Evolutionary conservation across 2,113 vertebrate genomes (phyloP), one percentile per base, ranked within the genome.

Genomic region (Calonectris borealis): DNA sequence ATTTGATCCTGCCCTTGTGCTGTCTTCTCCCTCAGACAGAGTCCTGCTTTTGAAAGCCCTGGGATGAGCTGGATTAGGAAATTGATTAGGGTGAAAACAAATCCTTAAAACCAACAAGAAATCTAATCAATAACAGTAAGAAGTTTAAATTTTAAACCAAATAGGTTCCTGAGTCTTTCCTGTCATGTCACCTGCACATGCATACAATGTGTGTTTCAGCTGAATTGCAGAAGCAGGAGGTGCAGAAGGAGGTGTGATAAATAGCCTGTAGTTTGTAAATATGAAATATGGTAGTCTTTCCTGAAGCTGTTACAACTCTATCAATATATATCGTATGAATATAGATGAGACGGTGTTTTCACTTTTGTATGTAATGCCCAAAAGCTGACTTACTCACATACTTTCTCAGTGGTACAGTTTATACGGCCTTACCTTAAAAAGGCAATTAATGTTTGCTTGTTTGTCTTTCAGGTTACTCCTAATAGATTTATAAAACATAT

Each of bases 131-230:
- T 58, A 49, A 32, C 27, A 70, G 7, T 57, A 52, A 72, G 32
- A 68, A 68, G 51, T 52, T 84, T 72, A 55, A 21, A 51, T 75
- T 85, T 79, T 75, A 76, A 87, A 27, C n/a, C 32, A 64, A 25
- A 44, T 2, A 3, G 1, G 5, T 38, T 96, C 31, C 20, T 16
- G 7, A 42, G 42, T 58, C 36, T 34, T 92, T 88, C 6, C 29
- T 48, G 13, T 72, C 29, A 10, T 11, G 42, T 64, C 22, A 87
- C 7, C 34, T 1, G 1, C 40, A 36, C 0, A 0, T 42, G 24
- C 21, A 29, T 57, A 7, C 7, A 24, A 49, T 42, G 31, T 68
- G 20, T 0, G 1, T 73, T 86, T 93, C 21, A 25, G 10, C 16
- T 93, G 80, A 88, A n/a, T 55, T 46, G n/a, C 32, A 38, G 52